Percentiles rank a stretch among this genome's conserved stretches.
Conservation (phyloP, 2,797 vertebrate genomes). For the Tapirus indicus region DNA sequence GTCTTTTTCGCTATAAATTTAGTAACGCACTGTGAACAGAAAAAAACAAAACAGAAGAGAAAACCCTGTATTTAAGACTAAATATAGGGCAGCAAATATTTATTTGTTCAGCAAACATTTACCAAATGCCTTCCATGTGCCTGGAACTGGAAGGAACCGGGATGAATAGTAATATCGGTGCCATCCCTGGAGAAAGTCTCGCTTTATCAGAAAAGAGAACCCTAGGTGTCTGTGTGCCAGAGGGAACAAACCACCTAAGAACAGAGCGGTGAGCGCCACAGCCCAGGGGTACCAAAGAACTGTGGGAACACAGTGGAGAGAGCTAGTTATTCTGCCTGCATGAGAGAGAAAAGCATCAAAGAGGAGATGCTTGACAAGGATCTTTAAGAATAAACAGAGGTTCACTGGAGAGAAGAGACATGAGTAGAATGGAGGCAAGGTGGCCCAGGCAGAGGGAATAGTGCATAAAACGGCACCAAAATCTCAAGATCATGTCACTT, state of each 20-base stretch:
- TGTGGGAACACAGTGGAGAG: neutral
- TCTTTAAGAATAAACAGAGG: neutral
- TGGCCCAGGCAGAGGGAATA: neutral
- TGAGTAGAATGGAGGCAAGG: neutral
- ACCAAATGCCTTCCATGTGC: neutral
- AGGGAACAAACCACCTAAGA: neutral
- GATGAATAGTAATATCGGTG: neutral
- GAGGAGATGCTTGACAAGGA: neutral
- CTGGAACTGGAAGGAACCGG: neutral
- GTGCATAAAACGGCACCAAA: neutral
- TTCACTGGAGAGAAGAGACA: neutral
- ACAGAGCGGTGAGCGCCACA: neutral
- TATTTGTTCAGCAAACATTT: constrained; percentile 13
- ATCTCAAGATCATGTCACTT: neutral
- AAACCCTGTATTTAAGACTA: constrained; percentile 13
- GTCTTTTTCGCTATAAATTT: constrained; percentile 46
- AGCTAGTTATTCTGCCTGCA: neutral
- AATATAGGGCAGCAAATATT: neutral
- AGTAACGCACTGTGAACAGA: constrained; percentile 43
- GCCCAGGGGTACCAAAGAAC: neutral
- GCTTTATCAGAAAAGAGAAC: neutral
- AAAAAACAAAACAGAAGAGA: constrained; percentile 20
- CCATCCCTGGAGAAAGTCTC: neutral
- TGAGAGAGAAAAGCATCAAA: neutral
- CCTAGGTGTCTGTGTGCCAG: neutral